Conservation (phyloP, 2,113 vertebrate species). For the Carassius carassius region DNA sequence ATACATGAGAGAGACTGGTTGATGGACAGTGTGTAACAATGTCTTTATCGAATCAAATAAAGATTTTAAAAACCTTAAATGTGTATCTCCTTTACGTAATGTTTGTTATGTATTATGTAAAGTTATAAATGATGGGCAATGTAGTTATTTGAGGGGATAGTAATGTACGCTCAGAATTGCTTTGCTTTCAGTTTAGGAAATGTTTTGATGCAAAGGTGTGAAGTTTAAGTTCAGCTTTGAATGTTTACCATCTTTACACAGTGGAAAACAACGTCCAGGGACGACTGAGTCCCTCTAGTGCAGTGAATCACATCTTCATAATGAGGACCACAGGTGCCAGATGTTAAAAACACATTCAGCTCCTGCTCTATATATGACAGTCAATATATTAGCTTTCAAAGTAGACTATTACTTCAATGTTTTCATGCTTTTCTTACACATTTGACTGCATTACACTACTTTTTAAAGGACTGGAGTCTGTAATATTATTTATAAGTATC, state of each 20-base stretch:
- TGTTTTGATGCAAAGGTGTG: not conserved
- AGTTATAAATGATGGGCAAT: not conserved
- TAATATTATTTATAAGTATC: not conserved
- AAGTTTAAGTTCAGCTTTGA: not conserved
- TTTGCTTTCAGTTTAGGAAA: not conserved
- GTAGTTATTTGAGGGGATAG: too few relatives aligned
- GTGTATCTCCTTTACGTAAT: not conserved
- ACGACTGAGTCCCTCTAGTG: not conserved
- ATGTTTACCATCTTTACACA: not conserved
- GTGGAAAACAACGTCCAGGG: not conserved
- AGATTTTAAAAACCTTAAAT: not conserved
- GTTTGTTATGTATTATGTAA: too few relatives aligned
- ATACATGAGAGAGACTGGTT: not conserved
- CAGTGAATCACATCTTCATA: not conserved
- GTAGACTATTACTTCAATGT: not conserved
- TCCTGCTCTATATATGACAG: not conserved
- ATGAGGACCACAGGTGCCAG: not conserved
- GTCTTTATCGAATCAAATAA: not conserved
- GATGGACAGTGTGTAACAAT: not conserved
- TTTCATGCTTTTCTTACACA: too few relatives aligned
- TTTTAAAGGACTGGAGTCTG: not conserved
- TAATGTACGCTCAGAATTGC: too few relatives aligned
- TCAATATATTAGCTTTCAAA: not conserved
- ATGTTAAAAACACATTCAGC: not conserved
- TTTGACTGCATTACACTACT: not conserved